phyloP scores from a whole-genome alignment of 53 echinoderm and acorn worm genomes.

The Zoroaster sp. region DNA sequence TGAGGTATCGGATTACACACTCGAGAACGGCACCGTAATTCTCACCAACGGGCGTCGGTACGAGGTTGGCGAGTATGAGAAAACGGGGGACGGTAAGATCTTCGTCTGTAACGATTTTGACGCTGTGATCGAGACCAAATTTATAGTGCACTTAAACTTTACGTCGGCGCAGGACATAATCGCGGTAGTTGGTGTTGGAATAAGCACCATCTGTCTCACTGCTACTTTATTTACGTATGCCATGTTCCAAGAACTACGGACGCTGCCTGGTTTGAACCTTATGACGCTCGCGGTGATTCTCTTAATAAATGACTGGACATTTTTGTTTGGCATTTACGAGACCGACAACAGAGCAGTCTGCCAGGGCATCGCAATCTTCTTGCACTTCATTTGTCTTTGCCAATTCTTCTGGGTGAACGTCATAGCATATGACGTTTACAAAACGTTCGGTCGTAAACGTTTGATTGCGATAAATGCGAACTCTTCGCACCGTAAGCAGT shows the following conservation, averaged over 20 bases:
- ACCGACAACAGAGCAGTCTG: slow-evolving; percentile 57
- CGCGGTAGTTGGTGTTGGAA: slow-evolving; percentile 45
- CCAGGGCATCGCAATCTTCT: slow-evolving; percentile 57
- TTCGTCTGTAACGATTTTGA: slow-evolving; percentile 68
- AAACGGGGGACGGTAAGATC: slow-evolving; percentile 29
- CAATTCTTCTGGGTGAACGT: slow-evolving; percentile 87
- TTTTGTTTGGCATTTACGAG: slow-evolving; percentile 61
- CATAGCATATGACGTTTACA: slow-evolving; percentile 81
- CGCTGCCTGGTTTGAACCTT: slow-evolving; percentile 83
- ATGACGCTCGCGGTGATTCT: slow-evolving; percentile 73
- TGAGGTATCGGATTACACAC: slow-evolving; percentile 66
- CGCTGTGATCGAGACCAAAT: slow-evolving; percentile 49
- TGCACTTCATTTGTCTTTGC: slow-evolving; percentile 81
- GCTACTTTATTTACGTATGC: slow-evolving; percentile 82
- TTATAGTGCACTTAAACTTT: slow-evolving; percentile 82
- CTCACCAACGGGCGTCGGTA: slow-evolving; percentile 43
- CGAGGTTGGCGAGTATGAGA: slow-evolving; percentile 55
- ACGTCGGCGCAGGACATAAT: slow-evolving; percentile 60
- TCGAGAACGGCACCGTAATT: slow-evolving; percentile 62
- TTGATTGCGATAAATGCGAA: slow-evolving; percentile 6
- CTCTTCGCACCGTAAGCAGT: slow-evolving; percentile 42
- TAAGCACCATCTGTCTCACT: slow-evolving; percentile 68
- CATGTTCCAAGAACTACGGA: slow-evolving; percentile 82
- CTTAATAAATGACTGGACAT: slow-evolving; percentile 62
- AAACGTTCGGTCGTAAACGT: slow-evolving; percentile 80